Base-by-base conservation (phyloP, 2,888 invertebrate genomes). In the Nomada lathburiana region DNA sequence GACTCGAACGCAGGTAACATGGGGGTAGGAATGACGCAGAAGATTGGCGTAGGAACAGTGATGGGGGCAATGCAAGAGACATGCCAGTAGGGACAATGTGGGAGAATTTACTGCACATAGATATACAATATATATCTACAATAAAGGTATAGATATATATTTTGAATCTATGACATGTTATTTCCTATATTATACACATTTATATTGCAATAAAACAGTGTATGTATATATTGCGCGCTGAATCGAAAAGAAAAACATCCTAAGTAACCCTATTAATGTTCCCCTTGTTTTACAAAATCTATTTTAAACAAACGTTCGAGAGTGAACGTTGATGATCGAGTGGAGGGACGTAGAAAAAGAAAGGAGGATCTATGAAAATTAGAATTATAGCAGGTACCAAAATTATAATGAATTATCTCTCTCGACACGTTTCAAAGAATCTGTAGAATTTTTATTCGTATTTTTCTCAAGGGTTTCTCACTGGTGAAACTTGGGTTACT, bases 101-200 rank as follows among this genome's bases (percentile, higher is more conserved):
- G 36, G 7, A 36, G 36, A 36, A 83, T 85, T 80, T 82, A 85
- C 20, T 76, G 78, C 78, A 87, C n/a, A 50, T 50, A 50, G n/a
- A 63, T 53, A 77, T 65, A 59, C 23, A 80, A 70, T 78, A 71
- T 59, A 74, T 68, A 74, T 70, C 55, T 79, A 63, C 74, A 64
- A 50, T 64, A 64, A 68, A 44, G 67, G 65, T 72, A 80, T 77
- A 85, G 83, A 85, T 86, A 84, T 89, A 90, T 88, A 88, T 89
- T 90, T 90, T 88, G 90, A 90, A 86, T 88, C 86, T 91, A 87
- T 91, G 20, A 91, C 89, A 90, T 90, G 82, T 89, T 90, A 89
- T 80, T 89, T 82, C 85, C 91, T 93, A 93, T 94, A 93, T 94
- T 94, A 93, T 94, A 93, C 93, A 93, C 93, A 93, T 93, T 94